A percentile compares a stretch with the other conserved stretches of the same genome.
Evolutionary conservation across 2,113 vertebrate species (phyloP).

Genomic region (Brachyhypopomus gauderio): DNA sequence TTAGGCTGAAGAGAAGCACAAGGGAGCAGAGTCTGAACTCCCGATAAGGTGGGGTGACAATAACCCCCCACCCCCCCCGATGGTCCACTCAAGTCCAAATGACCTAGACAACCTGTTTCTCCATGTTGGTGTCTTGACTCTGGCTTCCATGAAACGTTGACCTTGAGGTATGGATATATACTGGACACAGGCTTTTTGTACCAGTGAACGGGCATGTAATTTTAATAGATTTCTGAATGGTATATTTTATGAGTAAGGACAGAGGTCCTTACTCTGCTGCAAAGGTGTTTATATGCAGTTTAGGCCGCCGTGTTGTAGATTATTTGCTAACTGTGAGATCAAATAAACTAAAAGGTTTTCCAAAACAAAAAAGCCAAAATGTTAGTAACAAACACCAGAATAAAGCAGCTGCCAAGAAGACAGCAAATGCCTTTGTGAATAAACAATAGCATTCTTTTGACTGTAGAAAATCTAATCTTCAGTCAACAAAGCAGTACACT

Average conservation of each 20-base stretch:
- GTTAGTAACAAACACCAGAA: not conserved
- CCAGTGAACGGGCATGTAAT: not conserved
- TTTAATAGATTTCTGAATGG: too few relatives aligned
- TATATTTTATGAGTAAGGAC: too few relatives aligned
- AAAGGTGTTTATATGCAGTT: too few relatives aligned
- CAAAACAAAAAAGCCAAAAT: not conserved
- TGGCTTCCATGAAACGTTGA: not conserved
- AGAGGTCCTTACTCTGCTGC: too few relatives aligned
- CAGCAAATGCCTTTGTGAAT: not conserved
- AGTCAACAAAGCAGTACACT: not conserved
- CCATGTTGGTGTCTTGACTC: not conserved
- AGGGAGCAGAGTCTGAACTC: not conserved
- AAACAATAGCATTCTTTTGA: not conserved
- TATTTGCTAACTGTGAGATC: not conserved
- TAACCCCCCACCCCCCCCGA: too few relatives aligned
- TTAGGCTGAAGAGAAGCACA: slow-evolving; percentile 12
- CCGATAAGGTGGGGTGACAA: not conserved
- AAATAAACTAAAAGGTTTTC: slow-evolving; percentile 1
- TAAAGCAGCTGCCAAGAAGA: not conserved
- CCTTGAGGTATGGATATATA: not conserved
- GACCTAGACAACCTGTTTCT: too few relatives aligned
- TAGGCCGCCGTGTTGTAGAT: not conserved
- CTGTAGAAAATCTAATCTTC: too few relatives aligned
- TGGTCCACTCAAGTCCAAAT: not conserved
- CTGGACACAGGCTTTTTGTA: not conserved